Evolutionary conservation across 64 coral and sea anemone species (phyloP), one percentile per base, ranked within the genome.

Genomic region (Porites lutea): DNA sequence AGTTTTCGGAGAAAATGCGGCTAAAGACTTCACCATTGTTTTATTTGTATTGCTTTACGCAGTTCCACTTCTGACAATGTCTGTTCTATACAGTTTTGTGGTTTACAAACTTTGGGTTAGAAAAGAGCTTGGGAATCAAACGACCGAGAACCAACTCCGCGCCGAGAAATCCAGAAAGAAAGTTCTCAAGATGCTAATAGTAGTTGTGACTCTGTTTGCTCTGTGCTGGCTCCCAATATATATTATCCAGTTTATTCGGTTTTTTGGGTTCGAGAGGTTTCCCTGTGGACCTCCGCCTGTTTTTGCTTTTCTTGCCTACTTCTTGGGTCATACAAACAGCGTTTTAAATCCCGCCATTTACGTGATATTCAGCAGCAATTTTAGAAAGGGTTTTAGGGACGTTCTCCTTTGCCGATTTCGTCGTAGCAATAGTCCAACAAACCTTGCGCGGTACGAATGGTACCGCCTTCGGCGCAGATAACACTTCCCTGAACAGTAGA

Each of bases 81-180:
- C 82, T 0, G 57, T 94, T 2, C 63, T 97, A 44, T 97, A 97
- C 13, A 77, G 86, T 2, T 74, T 83, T 51, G 47, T 97, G 9
- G 82, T 97, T 19, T 86, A 87, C 71, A 94, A 97, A 48, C 88
- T 97, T 0, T 97, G 95, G 95, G 87, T 97, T 10, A 88, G 95
- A n/a, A 97, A 97, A 88, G 79, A 94, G 2, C 95, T 92, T 6
- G 95, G 95, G 6, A 89, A 91, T 58, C 71, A 88, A 62, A 97
- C 82, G 65, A 67, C 62, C 13, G 75, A 65, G 66, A 97, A 97
- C 48, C 91, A 97, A 46, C 92, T 77, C n/a, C 75, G 92, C 58
- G 83, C 82, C 5, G 88, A 97, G 2, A 91, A 64, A 44, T 94
- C 88, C n/a, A 97, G 88, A 65, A 97, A 94, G 70, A 97, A 97